Base-by-base conservation (phyloP, 2,113 vertebrate genomes). In the Synodontis membranacea region DNA sequence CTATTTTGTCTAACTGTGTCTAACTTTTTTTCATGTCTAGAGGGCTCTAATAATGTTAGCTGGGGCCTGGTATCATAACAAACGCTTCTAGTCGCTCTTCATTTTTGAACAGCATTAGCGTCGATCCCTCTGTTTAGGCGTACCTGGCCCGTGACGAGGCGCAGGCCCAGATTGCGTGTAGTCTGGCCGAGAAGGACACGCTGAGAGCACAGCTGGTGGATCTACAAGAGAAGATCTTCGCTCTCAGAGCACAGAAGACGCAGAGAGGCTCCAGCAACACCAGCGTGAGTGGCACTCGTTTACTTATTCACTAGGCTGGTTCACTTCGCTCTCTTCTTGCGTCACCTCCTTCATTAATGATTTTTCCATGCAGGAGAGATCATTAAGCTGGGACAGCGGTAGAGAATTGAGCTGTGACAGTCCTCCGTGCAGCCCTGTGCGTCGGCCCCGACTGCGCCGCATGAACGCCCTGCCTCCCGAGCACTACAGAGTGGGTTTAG, bases 151-250 rank as follows among this genome's bases (percentile, higher is more conserved):
- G 96, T 80, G 96, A 98, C 0, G 92, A 94, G 4, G 96, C 95
- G 23, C 97, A 97, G 91, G 48, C 92, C 83, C 95, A 95, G 90
- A 96, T 96, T 6, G 93, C 96, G 28, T 92, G 93, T n/a, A 93
- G 90, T 88, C 93, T 97, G 88, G 86, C 92, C 0, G 96, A 98
- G 89, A 98, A 97, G 92, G 97, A 98, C 89, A 89, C 93, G 0
- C 93, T 97, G 60, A 94, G 96, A 86, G 91, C 93, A 44, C 94
- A 95, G 83, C 91, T 97, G 85, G 94, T 97, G 21, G 95, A 96
- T 89, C 94, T 96, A 25, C 96, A 95, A 0, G 95, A 96, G 78
- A 90, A 90, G 42, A 88, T 94, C 66, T 95, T 95, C 23, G 91
- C 92, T 39, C 89, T 96, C 28, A 92, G 92, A 21, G 76, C 82